phyloP scores from a whole-genome alignment of 2,888 invertebrate genomes.

The Spodoptera exigua region DNA sequence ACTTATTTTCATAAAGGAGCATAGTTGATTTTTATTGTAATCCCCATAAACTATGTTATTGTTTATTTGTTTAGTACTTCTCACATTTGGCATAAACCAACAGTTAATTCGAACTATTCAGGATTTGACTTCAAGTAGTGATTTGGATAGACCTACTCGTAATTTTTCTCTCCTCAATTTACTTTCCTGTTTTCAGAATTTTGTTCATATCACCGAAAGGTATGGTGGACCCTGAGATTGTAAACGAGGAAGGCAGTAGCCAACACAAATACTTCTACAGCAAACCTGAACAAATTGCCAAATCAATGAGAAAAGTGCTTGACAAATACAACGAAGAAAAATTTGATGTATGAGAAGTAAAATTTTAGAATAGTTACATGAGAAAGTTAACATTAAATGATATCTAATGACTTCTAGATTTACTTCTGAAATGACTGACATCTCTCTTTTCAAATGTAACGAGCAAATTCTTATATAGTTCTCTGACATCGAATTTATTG shows the following conservation, averaged over 20 bases:
- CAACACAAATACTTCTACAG: constrained; percentile 90
- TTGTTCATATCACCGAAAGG: constrained; percentile 90
- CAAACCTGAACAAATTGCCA: constrained; percentile 84
- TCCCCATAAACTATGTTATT: too few relatives aligned
- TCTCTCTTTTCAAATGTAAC: constrained; percentile 7
- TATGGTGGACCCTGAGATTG: constrained; percentile 86
- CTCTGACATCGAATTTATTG: constrained; percentile 49
- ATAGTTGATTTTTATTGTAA: too few relatives aligned
- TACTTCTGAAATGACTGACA: neutral
- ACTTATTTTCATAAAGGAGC: too few relatives aligned
- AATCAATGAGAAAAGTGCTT: constrained; percentile 84
- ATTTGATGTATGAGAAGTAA: constrained; percentile 72
- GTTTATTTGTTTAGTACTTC: too few relatives aligned
- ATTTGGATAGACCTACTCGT: too few relatives aligned
- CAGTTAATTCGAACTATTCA: too few relatives aligned
- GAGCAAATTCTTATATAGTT: constrained; percentile 34
- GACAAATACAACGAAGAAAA: constrained; percentile 75
- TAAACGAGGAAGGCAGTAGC: constrained; percentile 89
- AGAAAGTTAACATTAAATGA: constrained; percentile 1
- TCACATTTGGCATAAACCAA: too few relatives aligned
- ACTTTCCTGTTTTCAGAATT: constrained; percentile 79
- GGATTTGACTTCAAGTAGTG: too few relatives aligned
- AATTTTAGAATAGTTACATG: constrained; percentile 13
- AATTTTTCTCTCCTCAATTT: too few relatives aligned
- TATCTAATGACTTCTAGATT: neutral